Percentiles rank a stretch among this genome's conserved stretches.
Evolutionary conservation across 2,888 invertebrate genomes (phyloP).

Genomic region (Agonopterix alstromeriana): DNA sequence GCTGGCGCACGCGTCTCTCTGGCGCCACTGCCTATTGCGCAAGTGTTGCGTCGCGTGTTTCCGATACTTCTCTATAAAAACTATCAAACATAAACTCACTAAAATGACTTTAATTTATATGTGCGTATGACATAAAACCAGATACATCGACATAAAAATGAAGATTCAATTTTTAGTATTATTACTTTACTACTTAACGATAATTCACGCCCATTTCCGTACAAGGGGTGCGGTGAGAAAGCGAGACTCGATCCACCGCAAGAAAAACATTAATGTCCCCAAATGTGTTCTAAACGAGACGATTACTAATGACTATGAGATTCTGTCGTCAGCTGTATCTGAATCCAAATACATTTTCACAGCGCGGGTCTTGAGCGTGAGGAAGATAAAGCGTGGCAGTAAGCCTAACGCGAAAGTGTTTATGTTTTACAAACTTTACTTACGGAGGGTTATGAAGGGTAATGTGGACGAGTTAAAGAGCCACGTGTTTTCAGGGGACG

Average conservation of each 20-base stretch:
- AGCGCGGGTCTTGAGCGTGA: conserved; percentile 65
- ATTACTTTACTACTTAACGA: conserved; percentile 47
- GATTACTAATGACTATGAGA: conserved; percentile 75
- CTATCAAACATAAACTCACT: conserved; percentile 37
- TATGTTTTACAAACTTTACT: conserved; percentile 65
- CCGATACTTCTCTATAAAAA: conserved; percentile 47
- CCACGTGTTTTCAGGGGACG: conserved; percentile 59
- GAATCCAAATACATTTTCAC: conserved; percentile 74
- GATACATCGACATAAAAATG: conserved; percentile 44
- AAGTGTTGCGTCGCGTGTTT: conserved; percentile 48
- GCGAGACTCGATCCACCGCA: conserved; percentile 57
- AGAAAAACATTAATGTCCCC: conserved; percentile 63
- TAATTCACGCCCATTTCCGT: conserved; percentile 53
- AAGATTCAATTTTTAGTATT: conserved; percentile 58
- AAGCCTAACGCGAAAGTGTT: conserved; percentile 56
- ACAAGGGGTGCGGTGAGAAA: conserved; percentile 55
- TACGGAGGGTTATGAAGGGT: conserved; percentile 65
- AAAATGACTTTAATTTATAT: conserved; percentile 46
- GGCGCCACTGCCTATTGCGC: conserved; percentile 67
- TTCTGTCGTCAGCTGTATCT: conserved; percentile 71
- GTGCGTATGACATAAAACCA: conserved; percentile 31
- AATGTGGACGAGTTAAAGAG: conserved; percentile 55
- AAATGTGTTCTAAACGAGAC: conserved; percentile 74
- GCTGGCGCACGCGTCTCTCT: conserved; percentile 72
- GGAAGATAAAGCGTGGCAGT: conserved; percentile 62